These are phyloP conservation scores for Pachliopta kotzebuea DNA, from an alignment of 2,888 invertebrate genomes.

Conservation along the genomic window DNA sequence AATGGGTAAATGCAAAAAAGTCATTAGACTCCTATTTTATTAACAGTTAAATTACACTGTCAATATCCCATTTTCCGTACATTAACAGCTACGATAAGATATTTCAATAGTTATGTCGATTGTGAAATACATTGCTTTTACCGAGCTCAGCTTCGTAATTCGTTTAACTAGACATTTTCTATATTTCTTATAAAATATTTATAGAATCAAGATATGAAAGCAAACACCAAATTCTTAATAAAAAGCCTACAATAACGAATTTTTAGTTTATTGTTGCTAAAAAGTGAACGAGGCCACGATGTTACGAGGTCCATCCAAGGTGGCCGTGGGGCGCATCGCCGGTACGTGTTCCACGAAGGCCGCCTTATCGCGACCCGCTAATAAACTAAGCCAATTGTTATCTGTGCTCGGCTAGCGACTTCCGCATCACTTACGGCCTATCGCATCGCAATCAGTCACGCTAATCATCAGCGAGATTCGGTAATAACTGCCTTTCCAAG, in stretches of 20 bases:
- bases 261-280: conserved; percentile 17
- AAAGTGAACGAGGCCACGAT: conserved; percentile 29
- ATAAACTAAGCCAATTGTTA: conserved; percentile 71
- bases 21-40: conserved; percentile 32
- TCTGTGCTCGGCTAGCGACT: conserved; percentile 62
- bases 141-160: too few species aligned
- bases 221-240: not conserved
- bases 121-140: conserved; percentile 38
- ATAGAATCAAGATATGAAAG: not conserved
- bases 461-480: conserved; percentile 36
- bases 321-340: conserved; percentile 34
- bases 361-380: conserved; percentile 58
- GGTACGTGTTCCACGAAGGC: conserved; percentile 50
- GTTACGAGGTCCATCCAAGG: conserved; percentile 34
- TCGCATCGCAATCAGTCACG: conserved; percentile 42
- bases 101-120: conserved; percentile 46
- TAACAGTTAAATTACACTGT: conserved; percentile 36
- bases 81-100: conserved; percentile 45
- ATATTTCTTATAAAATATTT: too few species aligned
- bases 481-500: conserved; percentile 22
- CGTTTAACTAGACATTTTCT: too few species aligned
- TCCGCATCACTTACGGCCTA: conserved; percentile 69
- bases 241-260: conserved; percentile 7
- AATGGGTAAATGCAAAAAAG: conserved; percentile 1
- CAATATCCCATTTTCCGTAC: conserved; percentile 40